phyloP scores from a whole-genome alignment of 2,113 vertebrate species.

The Myocastor coypus region DNA sequence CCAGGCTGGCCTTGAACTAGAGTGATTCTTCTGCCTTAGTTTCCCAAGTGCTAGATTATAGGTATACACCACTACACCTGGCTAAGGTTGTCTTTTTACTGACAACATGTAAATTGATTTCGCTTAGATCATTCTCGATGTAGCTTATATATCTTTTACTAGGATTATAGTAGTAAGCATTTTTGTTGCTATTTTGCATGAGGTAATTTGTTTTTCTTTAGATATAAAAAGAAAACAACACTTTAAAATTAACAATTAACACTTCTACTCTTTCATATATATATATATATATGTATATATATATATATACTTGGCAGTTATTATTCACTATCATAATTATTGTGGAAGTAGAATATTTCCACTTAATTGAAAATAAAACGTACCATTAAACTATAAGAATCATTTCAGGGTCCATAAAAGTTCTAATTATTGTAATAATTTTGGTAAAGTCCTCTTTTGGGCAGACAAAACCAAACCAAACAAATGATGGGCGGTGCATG shows the following conservation, averaged over 20 bases:
- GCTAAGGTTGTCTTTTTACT: not conserved
- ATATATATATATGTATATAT: no score
- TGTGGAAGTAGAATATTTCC: not conserved
- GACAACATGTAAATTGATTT: not conserved
- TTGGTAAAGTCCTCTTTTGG: not conserved
- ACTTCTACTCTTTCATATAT: not conserved
- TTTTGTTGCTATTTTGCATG: not conserved
- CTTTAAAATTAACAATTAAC: not conserved
- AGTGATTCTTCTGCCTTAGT: not conserved
- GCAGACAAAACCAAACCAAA: not conserved
- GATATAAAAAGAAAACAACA: not conserved
- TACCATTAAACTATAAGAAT: not conserved
- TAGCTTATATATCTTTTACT: not conserved
- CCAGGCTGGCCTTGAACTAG: no score
- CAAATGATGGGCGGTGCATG: not conserved
- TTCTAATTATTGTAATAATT: not conserved
- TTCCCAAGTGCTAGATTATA: no score
- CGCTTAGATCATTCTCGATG: not conserved
- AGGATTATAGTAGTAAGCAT: not conserved
- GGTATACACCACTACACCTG: not conserved
- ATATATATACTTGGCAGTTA: not conserved
- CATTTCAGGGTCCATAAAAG: not conserved
- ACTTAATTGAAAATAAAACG: conserved; percentile 10
- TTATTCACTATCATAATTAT: not conserved
- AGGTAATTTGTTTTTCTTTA: conserved; percentile 20